Evolutionary conservation across 2,888 invertebrate species (phyloP).

Genomic region (Lydus trimaculatus): DNA sequence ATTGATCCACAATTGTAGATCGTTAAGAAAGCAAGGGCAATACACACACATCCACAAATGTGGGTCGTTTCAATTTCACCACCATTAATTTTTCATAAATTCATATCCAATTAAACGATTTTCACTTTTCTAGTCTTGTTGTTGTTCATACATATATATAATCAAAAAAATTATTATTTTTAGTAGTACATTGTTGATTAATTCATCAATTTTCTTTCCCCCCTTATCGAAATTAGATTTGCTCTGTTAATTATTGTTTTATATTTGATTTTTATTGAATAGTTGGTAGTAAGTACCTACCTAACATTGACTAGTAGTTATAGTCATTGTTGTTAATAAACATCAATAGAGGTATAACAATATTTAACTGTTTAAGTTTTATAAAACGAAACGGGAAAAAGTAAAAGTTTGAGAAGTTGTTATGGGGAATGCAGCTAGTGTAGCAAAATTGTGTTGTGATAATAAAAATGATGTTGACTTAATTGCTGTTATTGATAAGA

Average conservation of each 20-base stretch:
- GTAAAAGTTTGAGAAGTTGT: conserved; percentile 7
- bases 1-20: too few species aligned
- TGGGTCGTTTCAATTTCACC: background rate
- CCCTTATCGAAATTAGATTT: conserved; percentile 19
- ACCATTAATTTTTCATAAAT: background rate
- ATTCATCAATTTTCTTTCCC: conserved; percentile 16
- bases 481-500: conserved; percentile 8
- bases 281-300: too few species aligned
- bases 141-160: too few species aligned
- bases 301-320: too few species aligned
- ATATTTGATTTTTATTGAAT: conserved; percentile 1
- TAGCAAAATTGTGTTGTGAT: conserved; percentile 40
- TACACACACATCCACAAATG: background rate
- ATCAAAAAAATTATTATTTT: background rate
- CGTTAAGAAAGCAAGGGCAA: background rate
- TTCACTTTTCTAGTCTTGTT: background rate
- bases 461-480: conserved; percentile 21
- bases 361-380: too few species aligned
- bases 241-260: conserved; percentile 26
- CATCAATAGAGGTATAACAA: too few species aligned
- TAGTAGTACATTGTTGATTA: background rate
- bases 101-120: background rate
- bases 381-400: background rate
- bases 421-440: conserved; percentile 45
- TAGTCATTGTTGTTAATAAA: background rate